Percentiles rank a stretch among this genome's conserved stretches.
Evolutionary conservation across 2,113 vertebrate genomes (phyloP).

Genomic region (Trichechus manatus): DNA sequence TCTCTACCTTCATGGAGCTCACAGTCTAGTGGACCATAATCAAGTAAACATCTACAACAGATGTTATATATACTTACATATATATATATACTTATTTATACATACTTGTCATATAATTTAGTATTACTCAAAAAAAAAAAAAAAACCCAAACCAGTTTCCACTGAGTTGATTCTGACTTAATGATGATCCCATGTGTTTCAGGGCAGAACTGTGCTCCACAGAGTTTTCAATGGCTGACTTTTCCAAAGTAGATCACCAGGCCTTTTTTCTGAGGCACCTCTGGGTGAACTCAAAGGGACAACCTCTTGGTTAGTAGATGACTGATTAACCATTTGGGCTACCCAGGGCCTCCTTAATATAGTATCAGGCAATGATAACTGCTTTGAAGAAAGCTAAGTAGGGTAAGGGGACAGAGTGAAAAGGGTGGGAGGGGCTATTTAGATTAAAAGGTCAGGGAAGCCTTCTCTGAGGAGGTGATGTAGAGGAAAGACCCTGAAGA

Average conservation of each 20-base stretch:
- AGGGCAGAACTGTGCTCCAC: not conserved
- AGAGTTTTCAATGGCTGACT: not conserved
- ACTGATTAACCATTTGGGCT: not conserved
- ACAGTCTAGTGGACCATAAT: not conserved
- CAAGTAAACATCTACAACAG: rapidly evolving
- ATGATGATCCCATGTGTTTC: not conserved
- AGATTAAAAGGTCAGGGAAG: not conserved
- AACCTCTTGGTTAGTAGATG: not conserved
- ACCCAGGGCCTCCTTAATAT: not conserved
- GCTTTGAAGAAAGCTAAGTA: not conserved
- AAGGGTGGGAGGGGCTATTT: not conserved
- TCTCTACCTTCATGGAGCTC: rapidly evolving
- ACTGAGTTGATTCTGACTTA: not conserved
- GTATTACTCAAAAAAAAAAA: not conserved
- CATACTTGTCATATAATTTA: not conserved
- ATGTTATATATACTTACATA: rapidly evolving
- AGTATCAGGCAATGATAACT: not conserved
- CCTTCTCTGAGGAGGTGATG: too few relatives aligned
- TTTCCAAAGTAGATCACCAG: not conserved
- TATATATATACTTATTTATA: too few relatives aligned
- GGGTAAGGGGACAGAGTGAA: not conserved
- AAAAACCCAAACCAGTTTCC: not conserved
- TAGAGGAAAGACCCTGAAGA: not conserved
- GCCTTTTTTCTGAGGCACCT: not conserved
- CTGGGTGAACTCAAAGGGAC: not conserved